Evolutionary conservation across 2,888 invertebrate species (phyloP), one percentile per base, ranked within the genome.

Genomic region (Mesorhabditis sp.): DNA sequence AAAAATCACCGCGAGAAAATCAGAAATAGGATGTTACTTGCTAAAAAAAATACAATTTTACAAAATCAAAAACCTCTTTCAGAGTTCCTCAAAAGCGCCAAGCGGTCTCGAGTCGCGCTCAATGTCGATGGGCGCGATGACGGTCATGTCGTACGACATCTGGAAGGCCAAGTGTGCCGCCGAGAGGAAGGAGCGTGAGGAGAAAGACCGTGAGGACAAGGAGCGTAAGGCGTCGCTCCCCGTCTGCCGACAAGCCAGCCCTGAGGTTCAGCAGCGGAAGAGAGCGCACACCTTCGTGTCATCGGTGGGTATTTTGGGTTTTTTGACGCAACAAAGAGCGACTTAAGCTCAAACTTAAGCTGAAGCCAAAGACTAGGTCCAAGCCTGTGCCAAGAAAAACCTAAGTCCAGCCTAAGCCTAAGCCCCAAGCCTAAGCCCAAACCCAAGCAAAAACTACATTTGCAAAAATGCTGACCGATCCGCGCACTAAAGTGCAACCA

Each of bases 71-170:
- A 50, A 13, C n/a, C 58, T 50, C n/a, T 2, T 50, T 10, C 58
- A 50, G 58, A 68, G 68, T 41, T 50, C 68, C n/a, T 42, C 58
- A 4, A 41, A 43, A 43, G 45, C 13, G 41, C n/a, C 67, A 4
- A 68, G 66, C 65, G 77, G 77, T 0, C 67, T 77, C n/a, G 77
- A 77, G 66, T 72, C 72, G 41, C 67, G 78, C 62, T 72, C 72
- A 67, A 75, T 75, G 72, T 78, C 78, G 7, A 69, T 78, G 13
- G 78, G 78, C 62, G 69, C 75, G 10, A 77, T 77, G 77, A 79
- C 79, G 3, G 79, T 79, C 44, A 79, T 79, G 79, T 79, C 79
- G 5, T 79, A 79, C 62, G 77, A 79, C 62, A 79, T 79, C n/a
- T 79, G 79, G 79, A 77, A 77, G 71, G 75, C 74, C 6, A 79